Conservation (phyloP, 1,140 invertebrate species). For the Scaptodrosophila lebanonensis region DNA sequence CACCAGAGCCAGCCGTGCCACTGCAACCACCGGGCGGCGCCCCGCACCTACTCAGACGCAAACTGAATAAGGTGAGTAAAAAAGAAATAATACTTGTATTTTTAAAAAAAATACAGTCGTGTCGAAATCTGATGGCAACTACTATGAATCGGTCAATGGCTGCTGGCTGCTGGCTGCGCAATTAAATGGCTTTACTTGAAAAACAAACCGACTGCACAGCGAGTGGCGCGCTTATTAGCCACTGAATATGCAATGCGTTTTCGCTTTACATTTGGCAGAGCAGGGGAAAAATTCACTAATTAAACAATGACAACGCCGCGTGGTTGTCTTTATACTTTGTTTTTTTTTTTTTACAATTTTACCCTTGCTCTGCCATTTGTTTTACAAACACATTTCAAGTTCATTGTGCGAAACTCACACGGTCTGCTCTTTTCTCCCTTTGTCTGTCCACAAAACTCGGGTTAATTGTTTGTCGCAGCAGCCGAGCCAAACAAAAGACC, state of each 20-base stretch:
- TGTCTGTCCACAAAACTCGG: constrained; percentile 33
- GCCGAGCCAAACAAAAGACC: constrained; percentile 21
- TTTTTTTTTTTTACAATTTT: constrained; percentile 9
- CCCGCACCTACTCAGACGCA: constrained; percentile 54
- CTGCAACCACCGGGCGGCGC: constrained; percentile 70
- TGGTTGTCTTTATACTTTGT: constrained; percentile 16
- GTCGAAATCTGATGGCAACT: not conserved
- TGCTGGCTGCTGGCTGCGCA: too few relatives aligned
- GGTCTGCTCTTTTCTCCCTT: constrained; percentile 21
- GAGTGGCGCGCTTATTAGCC: constrained; percentile 5
- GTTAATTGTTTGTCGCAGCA: constrained; percentile 33
- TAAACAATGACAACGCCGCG: constrained; percentile 27
- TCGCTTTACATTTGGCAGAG: constrained; percentile 19
- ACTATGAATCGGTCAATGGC: too few relatives aligned
- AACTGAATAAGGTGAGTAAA: constrained; percentile 55
- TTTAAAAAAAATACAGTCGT: not conserved
- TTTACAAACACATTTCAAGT: constrained; percentile 51
- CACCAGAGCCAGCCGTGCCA: constrained; percentile 84
- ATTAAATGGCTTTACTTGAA: too few relatives aligned
- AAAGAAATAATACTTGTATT: not conserved
- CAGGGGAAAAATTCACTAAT: constrained; percentile 19
- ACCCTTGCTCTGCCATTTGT: constrained; percentile 17
- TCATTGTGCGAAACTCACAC: constrained; percentile 55
- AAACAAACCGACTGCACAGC: too few relatives aligned
- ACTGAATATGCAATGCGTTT: constrained; percentile 16